Evolutionary conservation across 2,888 invertebrate species (phyloP), one percentile per base, ranked within the genome.

Genomic region (Hydropsyche betteni): DNA sequence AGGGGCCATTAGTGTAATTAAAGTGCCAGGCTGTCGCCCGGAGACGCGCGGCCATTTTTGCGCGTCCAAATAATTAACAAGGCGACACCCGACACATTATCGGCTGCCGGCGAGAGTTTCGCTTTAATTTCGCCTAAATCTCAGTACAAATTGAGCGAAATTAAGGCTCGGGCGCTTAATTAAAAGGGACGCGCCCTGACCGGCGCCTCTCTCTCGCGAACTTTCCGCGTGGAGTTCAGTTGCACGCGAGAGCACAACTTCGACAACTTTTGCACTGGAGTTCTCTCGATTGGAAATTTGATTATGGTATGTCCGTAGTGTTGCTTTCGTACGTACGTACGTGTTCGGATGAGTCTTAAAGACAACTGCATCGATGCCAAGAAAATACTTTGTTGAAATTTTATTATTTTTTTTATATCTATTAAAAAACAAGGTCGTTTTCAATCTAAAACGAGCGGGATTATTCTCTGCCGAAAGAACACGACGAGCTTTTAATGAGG

Each of bases 1-100:
- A 24, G 88, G 88, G 88, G 75, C 91, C 91, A 91, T 92, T 92
- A 91, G 90, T 90, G 88, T 91, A 91, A 91, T 92, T 91, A 91
- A 91, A 91, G 88, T 89, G 89, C 89, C 90, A 87, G 90, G 90
- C 88, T 87, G 87, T 88, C 88, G 88, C 88, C 88, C 87, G 86
- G 76, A 76, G 80, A 78, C 76, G 80, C 80, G 81, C 80, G 80
- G 80, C 80, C 79, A 75, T 75, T 75, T 75, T 75, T 75, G 71
- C 75, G 69, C 68, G 44, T 64, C 68, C 71, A 53, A 64, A 75
- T 71, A 70, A 75, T 75, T 75, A 75, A 71, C 75, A 75, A 61
- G 71, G 75, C 76, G 75, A 75, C 70, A 76, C 79, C 77, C 79
- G 79, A 79, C 79, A 79, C 79, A 79, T 79, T 77, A 79, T 79